These are phyloP conservation scores for Nowickia ferox DNA, from an alignment of 2,888 invertebrate genomes.

Conservation along the genomic window DNA sequence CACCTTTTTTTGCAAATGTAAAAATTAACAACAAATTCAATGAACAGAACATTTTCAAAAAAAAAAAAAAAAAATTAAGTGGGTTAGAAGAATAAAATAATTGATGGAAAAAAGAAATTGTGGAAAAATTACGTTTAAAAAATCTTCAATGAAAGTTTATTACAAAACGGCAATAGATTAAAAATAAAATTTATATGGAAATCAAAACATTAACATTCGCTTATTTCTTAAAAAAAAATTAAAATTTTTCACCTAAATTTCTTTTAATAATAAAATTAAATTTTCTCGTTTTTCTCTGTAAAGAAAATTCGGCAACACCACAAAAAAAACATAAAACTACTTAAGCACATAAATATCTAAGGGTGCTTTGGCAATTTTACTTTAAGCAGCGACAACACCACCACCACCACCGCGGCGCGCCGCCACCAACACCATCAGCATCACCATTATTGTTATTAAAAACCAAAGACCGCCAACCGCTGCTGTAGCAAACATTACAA, in stretches of 20 bases:
- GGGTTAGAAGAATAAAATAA: not conserved
- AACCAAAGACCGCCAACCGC: slow-evolving; percentile 55
- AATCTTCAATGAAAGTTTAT: too few species aligned
- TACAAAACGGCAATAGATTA: not conserved
- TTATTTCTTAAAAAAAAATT: not conserved
- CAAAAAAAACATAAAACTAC: slow-evolving; percentile 31
- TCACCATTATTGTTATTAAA: slow-evolving; percentile 45
- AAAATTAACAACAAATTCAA: not conserved
- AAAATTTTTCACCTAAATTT: not conserved
- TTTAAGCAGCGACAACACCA: not conserved
- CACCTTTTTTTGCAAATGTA: not conserved
- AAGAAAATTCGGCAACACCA: slow-evolving; percentile 52
- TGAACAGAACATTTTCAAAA: not conserved
- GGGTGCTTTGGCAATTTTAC: slow-evolving; percentile 32
- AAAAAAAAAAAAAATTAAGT: not conserved
- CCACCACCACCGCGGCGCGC: not conserved
- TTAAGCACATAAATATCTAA: slow-evolving; percentile 47
- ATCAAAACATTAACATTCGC: not conserved
- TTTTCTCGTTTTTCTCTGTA: slow-evolving; percentile 6
- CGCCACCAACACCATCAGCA: not conserved
- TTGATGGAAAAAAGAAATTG: not conserved
- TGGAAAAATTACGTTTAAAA: not conserved
- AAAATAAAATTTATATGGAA: not conserved
- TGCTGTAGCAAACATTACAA: slow-evolving; percentile 38
- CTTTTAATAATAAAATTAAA: slow-evolving; percentile 1